A percentile compares a stretch with the other conserved stretches of the same genome.
These are phyloP conservation scores for Scaptomyza montana DNA, from an alignment of 1,140 invertebrate species.

Conservation along the genomic window DNA sequence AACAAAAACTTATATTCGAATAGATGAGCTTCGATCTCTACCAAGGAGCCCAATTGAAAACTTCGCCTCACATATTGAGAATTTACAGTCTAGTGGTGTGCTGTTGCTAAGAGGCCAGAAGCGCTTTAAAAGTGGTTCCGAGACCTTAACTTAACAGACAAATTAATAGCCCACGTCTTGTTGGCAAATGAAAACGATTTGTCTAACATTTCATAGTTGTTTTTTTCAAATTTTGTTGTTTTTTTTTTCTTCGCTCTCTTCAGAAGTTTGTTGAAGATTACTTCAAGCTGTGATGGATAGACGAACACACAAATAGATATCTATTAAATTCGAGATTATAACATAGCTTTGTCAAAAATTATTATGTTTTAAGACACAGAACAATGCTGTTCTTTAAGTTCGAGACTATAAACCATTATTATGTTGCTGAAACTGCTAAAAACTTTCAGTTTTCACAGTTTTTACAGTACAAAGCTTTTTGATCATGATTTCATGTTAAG, in stretches of 20 bases:
- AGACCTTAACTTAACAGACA: constrained; percentile 46
- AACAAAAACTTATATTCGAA: constrained; percentile 3
- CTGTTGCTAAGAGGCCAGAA: neutral
- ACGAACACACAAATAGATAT: neutral
- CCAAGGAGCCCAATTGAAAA: constrained; percentile 4
- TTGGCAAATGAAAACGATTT: constrained; percentile 73
- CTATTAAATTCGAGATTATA: no score
- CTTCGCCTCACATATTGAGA: constrained; percentile 34
- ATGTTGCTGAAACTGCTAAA: no score
- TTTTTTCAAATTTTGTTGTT: no score
- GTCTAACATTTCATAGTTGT: constrained; percentile 56
- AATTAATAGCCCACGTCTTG: constrained; percentile 72
- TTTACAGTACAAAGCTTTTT: no score
- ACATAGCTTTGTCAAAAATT: no score
- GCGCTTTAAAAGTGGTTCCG: constrained; percentile 27
- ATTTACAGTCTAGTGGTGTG: constrained; percentile 16
- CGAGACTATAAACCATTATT: no score
- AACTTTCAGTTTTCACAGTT: no score
- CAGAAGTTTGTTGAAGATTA: constrained; percentile 13
- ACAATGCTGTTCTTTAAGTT: no score
- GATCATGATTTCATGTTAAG: no score
- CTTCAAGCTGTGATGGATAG: constrained; percentile 30
- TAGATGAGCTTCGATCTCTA: constrained; percentile 1
- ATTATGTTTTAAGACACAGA: no score
- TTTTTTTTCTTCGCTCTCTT: constrained; percentile 4